Conservation (phyloP, 2,888 invertebrate genomes). For the Pachymerium ferrugineum region DNA sequence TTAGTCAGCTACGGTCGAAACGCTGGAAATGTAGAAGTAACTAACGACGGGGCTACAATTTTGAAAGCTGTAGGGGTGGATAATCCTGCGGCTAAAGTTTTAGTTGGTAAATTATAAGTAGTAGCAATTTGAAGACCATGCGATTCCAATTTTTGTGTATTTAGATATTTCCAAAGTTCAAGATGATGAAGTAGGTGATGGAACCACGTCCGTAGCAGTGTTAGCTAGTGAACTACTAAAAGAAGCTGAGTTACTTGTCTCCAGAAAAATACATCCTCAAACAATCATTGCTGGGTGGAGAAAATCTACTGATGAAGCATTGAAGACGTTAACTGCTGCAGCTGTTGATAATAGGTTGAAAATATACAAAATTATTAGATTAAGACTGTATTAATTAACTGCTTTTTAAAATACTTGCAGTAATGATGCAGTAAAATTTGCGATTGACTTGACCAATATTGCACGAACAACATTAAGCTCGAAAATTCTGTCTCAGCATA, state of each 20-base stretch:
- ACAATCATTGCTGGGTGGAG: slow-evolving; percentile 96
- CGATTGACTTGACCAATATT: slow-evolving; percentile 88
- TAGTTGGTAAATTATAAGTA: slow-evolving; percentile 63
- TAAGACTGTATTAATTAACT: neutral
- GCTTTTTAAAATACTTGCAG: slow-evolving; percentile 45
- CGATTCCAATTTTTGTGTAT: slow-evolving; percentile 34
- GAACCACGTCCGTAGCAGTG: slow-evolving; percentile 98
- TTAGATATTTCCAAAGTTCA: slow-evolving; percentile 93
- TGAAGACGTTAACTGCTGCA: slow-evolving; percentile 69
- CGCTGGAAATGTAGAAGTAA: slow-evolving; percentile 70
- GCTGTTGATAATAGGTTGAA: slow-evolving; percentile 71
- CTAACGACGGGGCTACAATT: slow-evolving; percentile 99
- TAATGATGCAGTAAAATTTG: slow-evolving; percentile 67
- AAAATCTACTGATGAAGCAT: slow-evolving; percentile 75
- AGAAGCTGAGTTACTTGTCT: slow-evolving; percentile 90
- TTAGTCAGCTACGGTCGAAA: slow-evolving; percentile 73
- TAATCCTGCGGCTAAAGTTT: slow-evolving; percentile 97
- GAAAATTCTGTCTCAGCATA: slow-evolving; percentile 95
- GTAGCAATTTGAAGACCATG: neutral
- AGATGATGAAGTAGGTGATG: slow-evolving; percentile 99
- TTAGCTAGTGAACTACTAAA: slow-evolving; percentile 87
- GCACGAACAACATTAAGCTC: slow-evolving; percentile 96
- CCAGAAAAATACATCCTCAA: slow-evolving; percentile 95
- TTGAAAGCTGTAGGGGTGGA: slow-evolving; percentile 93
- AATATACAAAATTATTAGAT: neutral